Base-by-base conservation (phyloP, 1,140 invertebrate species). In the Lepidostoma basale region DNA sequence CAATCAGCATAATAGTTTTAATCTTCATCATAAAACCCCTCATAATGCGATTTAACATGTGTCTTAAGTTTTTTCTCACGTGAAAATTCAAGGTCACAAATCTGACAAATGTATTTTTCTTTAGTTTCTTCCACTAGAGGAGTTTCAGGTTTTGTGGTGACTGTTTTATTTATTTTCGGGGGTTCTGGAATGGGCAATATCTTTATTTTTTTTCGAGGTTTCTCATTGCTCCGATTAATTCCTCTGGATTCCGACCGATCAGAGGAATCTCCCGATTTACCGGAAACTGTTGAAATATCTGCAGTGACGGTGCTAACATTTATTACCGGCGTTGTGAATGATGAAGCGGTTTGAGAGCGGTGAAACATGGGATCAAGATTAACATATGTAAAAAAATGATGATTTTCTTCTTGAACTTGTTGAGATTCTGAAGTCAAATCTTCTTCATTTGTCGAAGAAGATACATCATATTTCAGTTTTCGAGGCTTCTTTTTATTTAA, bases 281-380 rank as follows among this genome's bases (percentile, higher is more conserved):
- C 33, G 59, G 66, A 26, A 68, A n/a, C n/a, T n/a, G n/a, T n/a
- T n/a, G n/a, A n/a, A n/a, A n/a, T n/a, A n/a, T n/a, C n/a, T n/a
- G n/a, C n/a, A n/a, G n/a, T n/a, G n/a, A n/a, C n/a, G n/a, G n/a
- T n/a, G n/a, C n/a, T n/a, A n/a, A n/a, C n/a, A n/a, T n/a, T n/a
- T n/a, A n/a, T n/a, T n/a, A n/a, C n/a, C n/a, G n/a, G n/a, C n/a
- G n/a, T n/a, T n/a, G n/a, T n/a, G n/a, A n/a, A n/a, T n/a, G n/a
- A n/a, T n/a, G n/a, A n/a, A n/a, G n/a, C n/a, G 28, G 58, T 49
- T 20, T 67, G 67, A 8, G 54, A 30, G 10, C 26, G 16, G n/a
- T 63, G 26, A n/a, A 63, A 63, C 16, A 67, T 56, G 22, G 70
- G 67, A 36, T 73, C 70, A 12, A 73, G 33, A 52, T 73, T 73